These are phyloP conservation scores for Theropithecus gelada DNA, from an alignment of 2,113 vertebrate genomes.

Conservation along the genomic window DNA sequence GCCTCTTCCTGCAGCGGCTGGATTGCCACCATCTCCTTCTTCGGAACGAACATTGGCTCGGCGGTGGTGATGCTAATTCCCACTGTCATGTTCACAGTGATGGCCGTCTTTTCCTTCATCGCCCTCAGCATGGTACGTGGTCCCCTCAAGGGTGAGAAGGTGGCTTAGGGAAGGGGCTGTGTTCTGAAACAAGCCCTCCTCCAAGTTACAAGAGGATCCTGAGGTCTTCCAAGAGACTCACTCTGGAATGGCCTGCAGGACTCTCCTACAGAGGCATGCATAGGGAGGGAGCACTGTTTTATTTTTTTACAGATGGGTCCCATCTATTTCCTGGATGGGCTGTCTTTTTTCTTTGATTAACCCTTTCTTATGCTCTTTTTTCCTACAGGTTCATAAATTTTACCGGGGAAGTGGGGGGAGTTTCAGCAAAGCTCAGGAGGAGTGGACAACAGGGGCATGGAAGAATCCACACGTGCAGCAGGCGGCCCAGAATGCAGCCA, in stretches of 20 bases:
- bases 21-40: constrained; percentile 95
- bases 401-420: constrained; percentile 97
- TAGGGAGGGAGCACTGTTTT: background rate
- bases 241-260: background rate
- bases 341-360: background rate
- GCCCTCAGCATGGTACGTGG: constrained; percentile 93
- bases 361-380: background rate
- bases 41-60: constrained; percentile 93
- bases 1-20: constrained; percentile 89
- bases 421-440: constrained; percentile 98
- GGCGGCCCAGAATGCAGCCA: constrained; percentile 95
- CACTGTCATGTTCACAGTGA: constrained; percentile 94
- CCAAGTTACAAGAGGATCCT: background rate
- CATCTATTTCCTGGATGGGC: background rate
- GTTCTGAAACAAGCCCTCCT: background rate
- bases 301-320: background rate
- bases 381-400: constrained; percentile 93
- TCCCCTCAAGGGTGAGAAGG: background rate
- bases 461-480: constrained; percentile 98
- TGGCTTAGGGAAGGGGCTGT: background rate
- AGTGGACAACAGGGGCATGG: constrained; percentile 98
- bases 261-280: background rate
- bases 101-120: constrained; percentile 93
- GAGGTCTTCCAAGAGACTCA: background rate
- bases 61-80: constrained; percentile 97